Evolutionary conservation across 2,888 invertebrate species (phyloP), one percentile per base, ranked within the genome.

Genomic region (Hirtodrosophila alboralis): DNA sequence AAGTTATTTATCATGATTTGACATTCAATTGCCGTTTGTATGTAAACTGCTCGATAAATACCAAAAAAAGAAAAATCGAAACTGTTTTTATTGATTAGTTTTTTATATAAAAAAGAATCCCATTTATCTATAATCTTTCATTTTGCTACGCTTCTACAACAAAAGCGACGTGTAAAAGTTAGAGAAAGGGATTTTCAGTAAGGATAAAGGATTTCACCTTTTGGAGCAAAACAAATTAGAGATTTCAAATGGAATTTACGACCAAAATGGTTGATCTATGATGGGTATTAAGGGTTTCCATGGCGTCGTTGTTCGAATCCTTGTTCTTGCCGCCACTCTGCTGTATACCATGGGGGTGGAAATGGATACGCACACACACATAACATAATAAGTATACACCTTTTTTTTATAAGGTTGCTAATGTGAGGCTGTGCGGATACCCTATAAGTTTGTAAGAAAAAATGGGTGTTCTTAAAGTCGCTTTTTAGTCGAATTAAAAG

Each of bases 221-320:
- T 86, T 74, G 72, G 75, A 68, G 75, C 74, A 84, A 74, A 84
- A 78, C 86, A 88, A 89, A 88, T 89, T 89, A 87, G 84, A 86
- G 88, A 88, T 88, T 88, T 87, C 71, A 71, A 75, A 75, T 49
- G 78, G 85, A 69, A 89, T 89, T 88, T 89, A 88, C 80, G 74
- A 72, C 79, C 84, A 51, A 75, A 87, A 84, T 80, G 84, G 71
- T 86, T 89, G 89, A 88, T 86, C 87, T 87, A 88, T 86, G 85
- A 62, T 65, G 64, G 76, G 85, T 81, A 79, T 79, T 79, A 79
- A 68, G 83, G 75, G 83, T 78, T 71, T 78, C 68, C 28, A 71
- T 74, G 71, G 75, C 75, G 75, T 54, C 75, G 59, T 36, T 52
- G 23, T 43, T 48, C 26, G 38, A 5, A 6, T 45, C 21, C 57